Evolutionary conservation across 2,113 vertebrate genomes (phyloP), one percentile per base, ranked within the genome.

Genomic region (Mesocricetus auratus): DNA sequence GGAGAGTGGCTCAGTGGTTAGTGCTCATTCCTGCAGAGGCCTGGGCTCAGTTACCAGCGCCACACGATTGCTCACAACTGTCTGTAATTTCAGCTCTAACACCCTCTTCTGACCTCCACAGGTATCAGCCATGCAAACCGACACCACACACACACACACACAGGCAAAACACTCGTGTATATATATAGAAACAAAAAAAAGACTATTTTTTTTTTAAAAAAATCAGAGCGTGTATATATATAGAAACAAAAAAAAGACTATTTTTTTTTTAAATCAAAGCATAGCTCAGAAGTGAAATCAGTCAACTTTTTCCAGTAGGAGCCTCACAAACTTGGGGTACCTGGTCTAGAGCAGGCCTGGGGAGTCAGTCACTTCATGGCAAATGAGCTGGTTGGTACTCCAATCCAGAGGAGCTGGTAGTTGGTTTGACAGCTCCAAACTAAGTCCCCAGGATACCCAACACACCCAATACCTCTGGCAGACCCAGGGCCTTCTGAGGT

Each of bases 301-400:
- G 73, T 15, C 33, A 1, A 4, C 0, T 64, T 75, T 79, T 39
- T 50, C 36, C 58, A 16, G 7, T 1, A 33, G 71, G 58, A 90
- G 53, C 16, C 62, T 53, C 50, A 36, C 17, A 13, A 26, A 22
- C 56, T 78, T 22, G 39, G 3, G 68, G 31, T 17, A 8, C 17
- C 33, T 2, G 19, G 50, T 22, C 31, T 19, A 29, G 19, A n/a
- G 21, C 5, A 15, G 53, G 17, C 2, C 0, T 0, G 1, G 15
- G 71, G 58, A 9, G 33, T 0, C 17, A 22, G 33, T 0, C 39
- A 39, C 19, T 21, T 42, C 22, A 9, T 0, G 0, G 64, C 77
- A n/a, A 33, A 82, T 11, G 3, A 9, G 45, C 62, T 33, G 5
- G 42, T 10, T 33, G 5, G 42, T 10, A 19, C 82, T 9, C 79